phyloP scores from a whole-genome alignment of 1,140 invertebrate species.

The Drosophila sturtevanti region DNA sequence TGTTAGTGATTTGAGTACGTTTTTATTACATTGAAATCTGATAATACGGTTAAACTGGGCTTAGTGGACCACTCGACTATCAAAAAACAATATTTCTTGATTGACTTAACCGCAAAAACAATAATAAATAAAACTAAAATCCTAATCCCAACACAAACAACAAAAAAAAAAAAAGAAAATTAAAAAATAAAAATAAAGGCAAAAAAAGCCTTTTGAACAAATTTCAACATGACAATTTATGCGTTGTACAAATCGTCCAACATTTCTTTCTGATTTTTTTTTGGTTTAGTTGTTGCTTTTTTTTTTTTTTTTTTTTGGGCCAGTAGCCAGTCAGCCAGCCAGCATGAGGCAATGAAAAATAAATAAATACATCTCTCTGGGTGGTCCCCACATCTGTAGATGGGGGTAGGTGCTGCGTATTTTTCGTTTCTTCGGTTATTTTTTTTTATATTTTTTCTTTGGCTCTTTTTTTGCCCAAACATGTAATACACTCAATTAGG shows the following conservation, averaged over 20 bases:
- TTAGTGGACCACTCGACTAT: not conserved
- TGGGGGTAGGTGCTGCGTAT: constrained; percentile 1
- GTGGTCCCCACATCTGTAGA: constrained; percentile 11
- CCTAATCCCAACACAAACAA: not conserved
- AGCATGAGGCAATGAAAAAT: constrained; percentile 63
- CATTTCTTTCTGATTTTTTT: not conserved
- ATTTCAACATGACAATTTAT: constrained; percentile 43
- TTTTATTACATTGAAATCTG: constrained; percentile 1
- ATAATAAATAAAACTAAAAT: constrained; percentile 8
- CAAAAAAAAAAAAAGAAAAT: not conserved
- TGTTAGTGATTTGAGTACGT: not conserved
- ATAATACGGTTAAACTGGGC: constrained; percentile 2
- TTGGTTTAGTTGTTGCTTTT: not conserved
- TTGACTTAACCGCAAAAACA: constrained; percentile 2
- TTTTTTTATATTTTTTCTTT: constrained; percentile 22
- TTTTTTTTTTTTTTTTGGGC: constrained; percentile 1
- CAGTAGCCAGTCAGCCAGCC: constrained; percentile 24
- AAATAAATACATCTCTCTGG: constrained; percentile 42
- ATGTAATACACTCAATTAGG: constrained; percentile 76
- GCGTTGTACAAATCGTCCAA: constrained; percentile 58
- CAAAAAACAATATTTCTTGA: constrained; percentile 7
- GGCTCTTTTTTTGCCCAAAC: constrained; percentile 25
- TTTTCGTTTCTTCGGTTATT: constrained; percentile 2
- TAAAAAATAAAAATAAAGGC: not conserved
- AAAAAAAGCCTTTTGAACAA: not conserved